A percentile compares a stretch with the other conserved stretches of the same genome.
Conservation (phyloP, 2,113 vertebrate genomes). For the Pelvicachromis taeniatus region DNA sequence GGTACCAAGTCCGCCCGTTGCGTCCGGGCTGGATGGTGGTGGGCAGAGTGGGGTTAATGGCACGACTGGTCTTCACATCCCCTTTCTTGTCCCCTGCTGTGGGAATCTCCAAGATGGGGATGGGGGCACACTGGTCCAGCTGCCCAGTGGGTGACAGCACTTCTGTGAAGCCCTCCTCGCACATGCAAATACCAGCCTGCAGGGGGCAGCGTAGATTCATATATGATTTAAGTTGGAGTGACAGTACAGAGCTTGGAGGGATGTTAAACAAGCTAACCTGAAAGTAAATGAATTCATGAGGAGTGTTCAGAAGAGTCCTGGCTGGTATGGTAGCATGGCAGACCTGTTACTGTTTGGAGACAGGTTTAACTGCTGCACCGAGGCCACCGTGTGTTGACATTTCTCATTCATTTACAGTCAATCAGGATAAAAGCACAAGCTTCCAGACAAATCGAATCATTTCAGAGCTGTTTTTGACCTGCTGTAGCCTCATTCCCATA, state of each 20-base stretch:
- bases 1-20: slow-evolving; percentile 89
- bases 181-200: slow-evolving; percentile 83
- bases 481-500: neutral
- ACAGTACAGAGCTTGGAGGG: neutral
- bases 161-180: slow-evolving; percentile 94
- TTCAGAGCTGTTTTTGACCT: neutral
- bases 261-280: neutral
- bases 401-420: neutral
- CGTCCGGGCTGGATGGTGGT: slow-evolving; percentile 80
- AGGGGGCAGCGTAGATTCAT: slow-evolving; percentile 51
- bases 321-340: neutral
- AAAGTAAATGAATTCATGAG: neutral
- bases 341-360: neutral
- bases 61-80: slow-evolving; percentile 95
- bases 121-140: slow-evolving; percentile 89
- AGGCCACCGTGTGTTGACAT: neutral
- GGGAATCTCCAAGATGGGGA: slow-evolving; percentile 89
- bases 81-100: slow-evolving; percentile 84
- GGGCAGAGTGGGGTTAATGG: slow-evolving; percentile 86
- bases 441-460: neutral
- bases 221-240: neutral
- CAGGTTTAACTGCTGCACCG: neutral
- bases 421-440: slow-evolving; percentile 14
- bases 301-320: neutral
- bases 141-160: slow-evolving; percentile 83